Evolutionary conservation across 1,140 invertebrate species (phyloP), one percentile per base, ranked within the genome.

Genomic region (Saxidomus purpurata): DNA sequence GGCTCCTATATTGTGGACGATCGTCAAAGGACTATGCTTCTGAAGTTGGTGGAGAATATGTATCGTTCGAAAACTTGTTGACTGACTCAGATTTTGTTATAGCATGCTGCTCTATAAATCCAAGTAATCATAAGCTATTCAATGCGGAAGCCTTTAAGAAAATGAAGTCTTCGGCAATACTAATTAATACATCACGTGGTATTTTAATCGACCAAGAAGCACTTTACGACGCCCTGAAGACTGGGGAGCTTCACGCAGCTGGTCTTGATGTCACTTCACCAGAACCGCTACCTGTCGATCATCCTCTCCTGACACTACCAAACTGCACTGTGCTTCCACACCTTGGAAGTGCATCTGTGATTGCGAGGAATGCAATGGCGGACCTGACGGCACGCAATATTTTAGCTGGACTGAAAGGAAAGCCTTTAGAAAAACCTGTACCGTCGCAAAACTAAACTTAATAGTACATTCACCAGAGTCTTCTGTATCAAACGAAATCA

Each of bases 231-330:
- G 93, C 93, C 3, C 86, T 95, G 49, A 90, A 63, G 4, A 79
- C 84, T 76, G 97, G 97, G 9, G 96, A 96, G 77, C 99, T 99
- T 69, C 96, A 97, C 93, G 98, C 97, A 13, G 99, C 98, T 34
- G 99, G 98, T 0, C 96, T 99, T 25, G 99, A 99, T 96, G 99
- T 99, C 0, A 99, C 98, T 92, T 97, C 97, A 31, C 98, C 98
- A 0, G 99, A 99, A 96, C 99, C 98, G 8, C 96, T 99, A 28
- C 98, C 98, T 9, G 92, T 97, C 0, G 97, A 98, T 93, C 97
- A 97, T 96, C 97, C 97, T 69, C 96, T 99, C 15, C 96, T 98
- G 2, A 97, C 97, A 89, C 94, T 99, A 17, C 96, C 97, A 43
- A 99, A 99, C 96, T 98, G 97, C 95, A 98, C 99, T 13, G 95